Conservation (phyloP, 2,888 invertebrate species). For the Diogma glabrata region DNA sequence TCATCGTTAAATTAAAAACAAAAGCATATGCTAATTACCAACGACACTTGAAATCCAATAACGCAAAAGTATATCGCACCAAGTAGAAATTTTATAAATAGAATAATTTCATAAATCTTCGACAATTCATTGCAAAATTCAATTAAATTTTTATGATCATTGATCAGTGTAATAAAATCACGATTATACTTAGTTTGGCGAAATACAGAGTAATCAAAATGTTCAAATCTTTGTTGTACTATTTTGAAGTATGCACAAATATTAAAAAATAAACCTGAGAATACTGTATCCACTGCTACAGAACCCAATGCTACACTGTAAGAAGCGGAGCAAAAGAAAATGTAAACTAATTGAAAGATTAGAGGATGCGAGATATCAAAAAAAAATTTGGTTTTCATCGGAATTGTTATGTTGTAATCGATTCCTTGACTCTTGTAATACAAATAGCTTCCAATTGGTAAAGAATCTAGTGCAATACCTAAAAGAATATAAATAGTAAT, state of each 20-base stretch:
- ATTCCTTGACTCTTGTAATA: no score
- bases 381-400: constrained; percentile 1
- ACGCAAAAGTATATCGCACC: constrained; percentile 9
- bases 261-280: not conserved
- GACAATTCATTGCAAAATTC: no score
- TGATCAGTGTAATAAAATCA: not conserved
- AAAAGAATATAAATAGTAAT: no score
- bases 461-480: no score
- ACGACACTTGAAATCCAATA: constrained; percentile 11
- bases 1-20: no score
- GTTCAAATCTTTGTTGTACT: not conserved
- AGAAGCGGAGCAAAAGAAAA: not conserved
- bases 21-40: no score
- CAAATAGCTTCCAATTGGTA: no score
- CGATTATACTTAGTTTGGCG: no score
- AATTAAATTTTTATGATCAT: no score
- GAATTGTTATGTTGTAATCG: not conserved
- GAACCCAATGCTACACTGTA: not conserved
- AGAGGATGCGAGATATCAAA: not conserved
- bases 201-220: no score
- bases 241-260: not conserved
- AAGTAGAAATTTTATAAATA: constrained; percentile 10
- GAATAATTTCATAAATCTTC: not conserved
- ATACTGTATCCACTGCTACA: not conserved
- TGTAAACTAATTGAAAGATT: not conserved